Base-by-base conservation (phyloP, 2,888 invertebrate genomes). In the Patella depressa region DNA sequence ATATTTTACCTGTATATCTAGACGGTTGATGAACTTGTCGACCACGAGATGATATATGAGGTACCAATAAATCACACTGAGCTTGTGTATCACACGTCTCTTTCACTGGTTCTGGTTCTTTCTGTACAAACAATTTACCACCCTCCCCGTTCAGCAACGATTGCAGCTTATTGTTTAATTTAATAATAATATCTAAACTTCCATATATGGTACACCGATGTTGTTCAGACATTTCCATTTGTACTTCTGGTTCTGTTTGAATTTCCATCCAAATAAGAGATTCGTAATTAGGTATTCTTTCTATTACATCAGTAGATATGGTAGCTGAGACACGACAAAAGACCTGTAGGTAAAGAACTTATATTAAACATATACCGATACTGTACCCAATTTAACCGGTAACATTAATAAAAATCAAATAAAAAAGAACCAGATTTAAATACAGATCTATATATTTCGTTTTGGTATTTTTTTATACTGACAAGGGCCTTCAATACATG, bases 311-410 rank as follows among this genome's bases (percentile, higher is more conserved):
- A 7, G 81, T 76, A 11, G 86, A 84, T 55, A 87, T 71, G 2
- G 83, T 84, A 0, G 85, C 85, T 24, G 82, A 80, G 11, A 87
- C 83, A 53, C 78, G 78, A 19, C 83, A 81, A 73, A 85, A 87
- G 17, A 86, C 79, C 87, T 87, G 82, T 14, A 83, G 77, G 29
- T 34, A 71, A 29, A 74, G 74, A 15, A 45, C 45, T 45, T 45
- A 9, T 45, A 45, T 45, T 1, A 45, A 45, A 45, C 9, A 45
- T 9, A 9, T 45, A 45, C 34, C 4, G 34, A 34, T 45, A 45
- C 3, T 45, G 34, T 45, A 45, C 34, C 7, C 34, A 45, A 45
- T 3, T 45, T 45, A 4, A 45, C 34, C 34, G 3, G 4, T 45
- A 45, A 45, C 34, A 45, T 3, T 45, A 45, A 45, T 45, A 3